phyloP scores from a whole-genome alignment of 2,888 invertebrate species.

The Aporophyla lueneburgensis region DNA sequence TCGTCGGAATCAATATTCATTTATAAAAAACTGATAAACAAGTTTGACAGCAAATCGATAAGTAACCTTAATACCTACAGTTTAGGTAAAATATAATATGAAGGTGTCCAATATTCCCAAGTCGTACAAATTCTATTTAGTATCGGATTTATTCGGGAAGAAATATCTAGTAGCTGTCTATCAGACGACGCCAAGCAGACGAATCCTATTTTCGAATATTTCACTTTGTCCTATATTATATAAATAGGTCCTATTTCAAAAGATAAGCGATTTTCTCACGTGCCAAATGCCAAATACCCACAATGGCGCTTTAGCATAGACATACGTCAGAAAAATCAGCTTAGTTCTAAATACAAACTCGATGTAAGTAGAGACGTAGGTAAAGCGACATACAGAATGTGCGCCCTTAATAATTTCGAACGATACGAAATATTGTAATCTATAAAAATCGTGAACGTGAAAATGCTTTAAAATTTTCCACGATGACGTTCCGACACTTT shows the following conservation, averaged over 20 bases:
- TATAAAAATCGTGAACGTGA: too few relatives aligned
- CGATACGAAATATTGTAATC: too few relatives aligned
- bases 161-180: slow-evolving; percentile 26
- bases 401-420: too few relatives aligned
- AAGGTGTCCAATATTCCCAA: neutral
- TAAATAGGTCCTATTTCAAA: slow-evolving; percentile 8
- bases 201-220: slow-evolving; percentile 28
- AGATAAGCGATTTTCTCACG: slow-evolving; percentile 17
- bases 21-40: slow-evolving; percentile 5
- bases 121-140: slow-evolving; percentile 13
- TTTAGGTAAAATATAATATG: slow-evolving; percentile 8
- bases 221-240: slow-evolving; percentile 11
- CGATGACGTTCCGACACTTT: too few relatives aligned
- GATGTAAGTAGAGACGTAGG: neutral
- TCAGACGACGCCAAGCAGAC: slow-evolving; percentile 21
- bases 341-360: slow-evolving; percentile 20
- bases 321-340: slow-evolving; percentile 11
- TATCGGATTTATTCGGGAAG: slow-evolving; percentile 29
- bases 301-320: neutral
- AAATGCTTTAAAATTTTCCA: too few relatives aligned
- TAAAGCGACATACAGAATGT: neutral
- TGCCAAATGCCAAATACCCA: slow-evolving; percentile 10
- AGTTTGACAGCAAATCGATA: slow-evolving; percentile 14
- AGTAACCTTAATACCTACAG: slow-evolving; percentile 10
- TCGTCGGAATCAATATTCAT: neutral